Base-by-base conservation (phyloP, 2,888 invertebrate genomes). In the Phytoseiulus persimilis region DNA sequence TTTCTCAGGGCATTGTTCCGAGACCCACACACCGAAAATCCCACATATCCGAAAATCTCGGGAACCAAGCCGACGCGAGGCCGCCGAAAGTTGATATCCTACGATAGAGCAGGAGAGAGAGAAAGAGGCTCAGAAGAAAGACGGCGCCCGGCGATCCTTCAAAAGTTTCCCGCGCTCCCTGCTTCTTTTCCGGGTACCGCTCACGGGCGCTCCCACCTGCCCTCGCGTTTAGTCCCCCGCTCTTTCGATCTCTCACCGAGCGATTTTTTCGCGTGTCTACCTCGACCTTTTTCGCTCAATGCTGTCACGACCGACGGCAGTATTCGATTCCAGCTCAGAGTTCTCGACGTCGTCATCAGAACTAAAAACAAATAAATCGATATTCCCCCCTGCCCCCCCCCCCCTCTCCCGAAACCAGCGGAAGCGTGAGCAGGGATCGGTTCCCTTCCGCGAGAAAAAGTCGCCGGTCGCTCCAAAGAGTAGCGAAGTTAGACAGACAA, bases 331-430 rank as follows among this genome's bases (percentile, higher is more conserved):
- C 65, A 65, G 65, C 18, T 65, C 65, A 65, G 18, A 65, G 65
- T 65, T 65, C 18, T 65, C 65, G 65, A 65, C 65, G 65, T 3
- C 65, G 65, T 65, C 65, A 65, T 65, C 65, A 65, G 65, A 65
- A 65, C 65, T 65, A 65, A 65, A 65, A 65, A 65, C 65, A 65
- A 65, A 65, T 65, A 65, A 65, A 65, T 65, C 65, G 65, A 65
- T 65, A 65, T 65, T 65, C 18, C 18, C 65, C 14, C 46, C 46
- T 6, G 65, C 14, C 14, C 46, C 46, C 14, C 46, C 46, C 14
- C 46, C 46, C 9, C 46, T 46, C 46, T 46, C 46, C 46, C 46
- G 46, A 14, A 46, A 11, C 6, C 14, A 46, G 46, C 46, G 46
- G 14, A 6, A 11, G 46, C 46, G 46, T 6, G 46, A 11, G 46